Conservation (phyloP, 2,113 vertebrate genomes). For the Ceuthmochares aereus region DNA sequence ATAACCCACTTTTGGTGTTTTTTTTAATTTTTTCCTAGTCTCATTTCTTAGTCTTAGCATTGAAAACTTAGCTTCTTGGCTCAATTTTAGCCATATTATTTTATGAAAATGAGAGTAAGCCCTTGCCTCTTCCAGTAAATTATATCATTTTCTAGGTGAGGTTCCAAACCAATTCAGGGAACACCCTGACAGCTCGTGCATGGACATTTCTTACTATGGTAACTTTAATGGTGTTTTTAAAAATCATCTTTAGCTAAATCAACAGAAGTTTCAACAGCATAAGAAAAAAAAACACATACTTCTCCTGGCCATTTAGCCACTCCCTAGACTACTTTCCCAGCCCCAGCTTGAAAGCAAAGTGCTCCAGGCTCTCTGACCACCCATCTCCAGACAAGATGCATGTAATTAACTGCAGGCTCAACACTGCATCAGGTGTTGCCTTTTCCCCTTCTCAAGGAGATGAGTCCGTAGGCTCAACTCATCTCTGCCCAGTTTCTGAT, state of each 20-base stretch:
- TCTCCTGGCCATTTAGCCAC: neutral
- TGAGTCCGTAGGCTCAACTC: accelerated
- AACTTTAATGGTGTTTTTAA: neutral
- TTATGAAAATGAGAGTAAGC: neutral
- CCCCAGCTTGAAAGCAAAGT: neutral
- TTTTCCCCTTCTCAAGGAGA: neutral
- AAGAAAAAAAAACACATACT: neutral
- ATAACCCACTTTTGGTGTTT: neutral
- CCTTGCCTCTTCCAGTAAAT: neutral
- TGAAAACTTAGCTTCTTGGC: neutral
- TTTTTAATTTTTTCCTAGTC: neutral
- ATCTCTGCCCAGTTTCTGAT: neutral
- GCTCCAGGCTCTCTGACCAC: neutral
- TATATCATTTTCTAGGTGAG: neutral
- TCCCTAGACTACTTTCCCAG: neutral
- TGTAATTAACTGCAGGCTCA: accelerated
- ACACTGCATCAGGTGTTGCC: neutral
- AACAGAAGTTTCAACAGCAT: neutral
- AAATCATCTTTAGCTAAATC: neutral
- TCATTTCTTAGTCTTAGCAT: neutral
- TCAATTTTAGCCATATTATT: neutral
- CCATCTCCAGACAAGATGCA: neutral
- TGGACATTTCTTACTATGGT: neutral
- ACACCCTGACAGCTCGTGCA: neutral
- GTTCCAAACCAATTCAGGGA: neutral